Evolutionary conservation across 2,888 invertebrate species (phyloP), one percentile per base, ranked within the genome.

Genomic region (Rhabditoides inermis): DNA sequence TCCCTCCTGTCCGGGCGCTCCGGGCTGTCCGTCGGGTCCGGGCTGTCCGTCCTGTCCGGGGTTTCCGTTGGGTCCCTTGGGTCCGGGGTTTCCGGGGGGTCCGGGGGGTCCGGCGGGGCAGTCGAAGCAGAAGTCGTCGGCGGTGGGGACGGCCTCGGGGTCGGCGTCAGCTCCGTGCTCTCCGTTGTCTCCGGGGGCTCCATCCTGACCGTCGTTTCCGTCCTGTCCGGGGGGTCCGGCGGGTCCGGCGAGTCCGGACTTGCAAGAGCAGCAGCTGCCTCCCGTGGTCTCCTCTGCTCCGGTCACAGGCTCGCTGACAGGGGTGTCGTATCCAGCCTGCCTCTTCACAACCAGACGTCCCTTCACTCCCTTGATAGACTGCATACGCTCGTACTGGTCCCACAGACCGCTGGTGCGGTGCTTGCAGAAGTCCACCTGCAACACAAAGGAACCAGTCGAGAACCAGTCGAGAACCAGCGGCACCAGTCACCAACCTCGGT

Each of bases 191-290:
- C 72, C 72, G 45, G 61, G 60, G 41, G 56, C 53, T 56, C 62
- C 61, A 47, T 67, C 64, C 49, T 59, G 56, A 53, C 63, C 65
- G 41, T 68, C 60, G n/a, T 48, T 56, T 56, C 68, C 70, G 53
- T 63, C 67, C 23, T 61, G 52, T 58, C 73, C 73, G 56, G 68
- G 68, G 10, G 60, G 45, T 65, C 68, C 68, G 49, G 66, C 56
- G 40, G 68, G 63, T 63, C 68, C 64, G 48, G 64, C 55, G 47
- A 60, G 55, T 58, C 66, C 63, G 37, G 51, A 36, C 53, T 63
- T 65, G 61, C 72, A 72, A 39, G 67, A 61, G 65, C 69, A 70
- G 63, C 72, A 63, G 44, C 54, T 32, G 55, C 58, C 49, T 46
- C 52, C 53, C 37, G 47, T 46, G 45, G 55, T 30, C n/a, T 36